Evolutionary conservation across 2,113 vertebrate genomes (phyloP).

Genomic region (Corythaeola cristata): DNA sequence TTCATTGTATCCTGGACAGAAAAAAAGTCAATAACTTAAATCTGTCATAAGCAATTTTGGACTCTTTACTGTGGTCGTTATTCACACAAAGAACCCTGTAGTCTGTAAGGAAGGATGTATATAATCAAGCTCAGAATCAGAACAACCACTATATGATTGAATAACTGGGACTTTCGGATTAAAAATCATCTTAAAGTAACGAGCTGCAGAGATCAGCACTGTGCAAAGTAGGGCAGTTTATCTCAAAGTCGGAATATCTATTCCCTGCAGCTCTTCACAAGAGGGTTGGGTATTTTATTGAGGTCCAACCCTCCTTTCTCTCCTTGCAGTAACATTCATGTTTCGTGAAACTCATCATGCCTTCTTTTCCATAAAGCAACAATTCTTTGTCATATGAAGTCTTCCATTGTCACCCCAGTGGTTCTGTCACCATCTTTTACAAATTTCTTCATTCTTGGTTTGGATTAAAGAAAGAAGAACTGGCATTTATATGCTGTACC

Average conservation of each 20-base stretch:
- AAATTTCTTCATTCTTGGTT: not conserved
- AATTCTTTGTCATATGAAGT: not conserved
- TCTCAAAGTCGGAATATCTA: not conserved
- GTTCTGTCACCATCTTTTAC: not conserved
- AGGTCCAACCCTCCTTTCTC: not conserved
- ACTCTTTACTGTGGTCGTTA: not conserved
- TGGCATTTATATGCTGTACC: not conserved
- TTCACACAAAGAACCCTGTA: not conserved
- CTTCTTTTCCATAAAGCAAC: not conserved
- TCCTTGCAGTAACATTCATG: not conserved
- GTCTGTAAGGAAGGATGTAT: not conserved
- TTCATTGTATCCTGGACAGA: not conserved
- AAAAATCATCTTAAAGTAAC: not conserved
- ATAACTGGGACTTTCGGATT: not conserved
- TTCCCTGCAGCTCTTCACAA: not conserved
- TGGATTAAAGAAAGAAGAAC: not conserved
- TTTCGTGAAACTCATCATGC: not conserved
- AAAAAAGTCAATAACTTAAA: not conserved
- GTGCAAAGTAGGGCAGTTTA: not conserved
- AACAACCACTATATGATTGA: not conserved
- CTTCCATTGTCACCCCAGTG: not conserved
- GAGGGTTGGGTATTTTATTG: not conserved
- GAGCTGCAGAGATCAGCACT: not conserved
- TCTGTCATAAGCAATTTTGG: not conserved
- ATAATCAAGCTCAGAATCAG: not conserved